Percentiles rank a stretch among this genome's conserved stretches.
These are phyloP conservation scores for Halisarca cf. caerulea DNA, from an alignment of 37 sponge, comb jelly and placozoan species.

Conservation along the genomic window DNA sequence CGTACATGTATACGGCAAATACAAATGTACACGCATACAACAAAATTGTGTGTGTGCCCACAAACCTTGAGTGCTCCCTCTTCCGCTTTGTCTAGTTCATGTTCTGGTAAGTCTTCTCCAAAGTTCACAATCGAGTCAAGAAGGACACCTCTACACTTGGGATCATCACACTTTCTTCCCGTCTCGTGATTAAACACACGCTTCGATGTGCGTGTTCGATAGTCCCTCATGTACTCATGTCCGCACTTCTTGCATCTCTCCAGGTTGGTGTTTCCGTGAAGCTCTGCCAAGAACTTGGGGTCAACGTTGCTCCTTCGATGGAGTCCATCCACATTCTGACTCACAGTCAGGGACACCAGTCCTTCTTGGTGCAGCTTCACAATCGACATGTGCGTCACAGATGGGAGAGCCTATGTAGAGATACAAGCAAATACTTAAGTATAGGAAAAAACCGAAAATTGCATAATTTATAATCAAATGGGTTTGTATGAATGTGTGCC, in stretches of 20 bases:
- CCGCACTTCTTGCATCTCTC: constrained; percentile 78
- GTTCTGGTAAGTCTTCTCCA: constrained; percentile 77
- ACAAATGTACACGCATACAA: no score
- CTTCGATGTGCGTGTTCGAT: constrained; percentile 67
- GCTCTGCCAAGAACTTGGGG: constrained; percentile 70
- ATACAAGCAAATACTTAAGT: no score
- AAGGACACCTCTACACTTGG: constrained; percentile 61
- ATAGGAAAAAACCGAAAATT: neutral
- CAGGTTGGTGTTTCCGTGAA: constrained; percentile 93
- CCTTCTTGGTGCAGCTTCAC: constrained; percentile 77
- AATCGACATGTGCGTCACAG: constrained; percentile 83
- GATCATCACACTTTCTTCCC: constrained; percentile 77
- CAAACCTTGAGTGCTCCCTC: constrained; percentile 59
- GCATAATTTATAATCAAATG: no score
- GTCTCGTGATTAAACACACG: constrained; percentile 70
- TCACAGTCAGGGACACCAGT: constrained; percentile 71
- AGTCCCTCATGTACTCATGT: constrained; percentile 84
- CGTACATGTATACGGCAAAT: no score
- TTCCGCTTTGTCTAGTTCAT: constrained; percentile 64
- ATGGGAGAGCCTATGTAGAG: constrained; percentile 76
- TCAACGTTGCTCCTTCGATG: constrained; percentile 81
- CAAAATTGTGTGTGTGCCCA: no score
- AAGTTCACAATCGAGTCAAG: constrained; percentile 88
- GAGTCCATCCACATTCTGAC: constrained; percentile 88
- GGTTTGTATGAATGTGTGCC: no score